Evolutionary conservation across 1,140 invertebrate species (phyloP), one percentile per base, ranked within the genome.

Genomic region (Heterodera schachtii): DNA sequence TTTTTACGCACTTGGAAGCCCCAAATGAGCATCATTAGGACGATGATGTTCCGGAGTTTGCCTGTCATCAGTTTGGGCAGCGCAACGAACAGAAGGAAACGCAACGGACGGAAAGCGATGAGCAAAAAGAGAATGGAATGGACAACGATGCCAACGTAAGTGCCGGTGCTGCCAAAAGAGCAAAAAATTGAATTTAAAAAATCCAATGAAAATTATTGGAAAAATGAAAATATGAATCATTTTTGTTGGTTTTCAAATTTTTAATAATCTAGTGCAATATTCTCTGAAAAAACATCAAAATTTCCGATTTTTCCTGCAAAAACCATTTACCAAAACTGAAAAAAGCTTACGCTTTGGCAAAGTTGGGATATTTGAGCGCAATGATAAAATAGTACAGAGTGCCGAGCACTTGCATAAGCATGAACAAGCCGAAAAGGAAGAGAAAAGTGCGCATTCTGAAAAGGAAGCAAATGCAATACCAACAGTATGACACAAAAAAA

Each of bases 21-120:
- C 83, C 83, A 84, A n/a, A 81, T 86, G 0, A 84, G 44, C 67
- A 84, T 69, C 9, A 86, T 81, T 13, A 84, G 41, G 41, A 84
- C 57, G 46, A 84, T 9, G 67, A 84, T 52, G 41, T 73, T 73
- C 31, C 83, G 80, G 21, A 86, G 64, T 46, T 73, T 70, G 21
- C 83, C 49, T n/a, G 83, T 84, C 31, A 86, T 43, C 84, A 84
- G n/a, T 31, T 46, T 44, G 2, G 83, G 83, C 21, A 84, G 13
- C 7, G 86, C 85, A 44, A 84, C 41, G 21, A 84, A 70, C 31
- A 84, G 47, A 31, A 84, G 16, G 46, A 76, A 69, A n/a, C 83
- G 80, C n/a, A 78, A 47, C 16, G 60, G n/a, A 44, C 73, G 85
- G 47, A 84, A 84, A 2, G 85, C 43, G 31, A 84, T 49, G 3